These are phyloP conservation scores for Trichoplax adhaerens DNA, from an alignment of 37 sponge, comb jelly and placozoan species.

Conservation along the genomic window DNA sequence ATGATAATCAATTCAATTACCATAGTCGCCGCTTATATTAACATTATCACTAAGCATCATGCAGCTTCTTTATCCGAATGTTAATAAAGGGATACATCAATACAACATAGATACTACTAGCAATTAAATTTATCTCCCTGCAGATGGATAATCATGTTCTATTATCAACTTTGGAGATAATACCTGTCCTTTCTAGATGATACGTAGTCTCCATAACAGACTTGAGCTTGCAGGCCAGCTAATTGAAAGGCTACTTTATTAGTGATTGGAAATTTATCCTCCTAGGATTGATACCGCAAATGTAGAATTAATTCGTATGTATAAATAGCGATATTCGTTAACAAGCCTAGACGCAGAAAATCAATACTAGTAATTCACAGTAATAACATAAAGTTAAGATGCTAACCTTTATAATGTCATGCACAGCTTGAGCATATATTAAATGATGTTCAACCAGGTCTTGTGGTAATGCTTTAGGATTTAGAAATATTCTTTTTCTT, in stretches of 20 bases:
- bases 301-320: no score
- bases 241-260: constrained; percentile 77
- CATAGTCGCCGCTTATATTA: background rate
- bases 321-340: no score
- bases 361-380: background rate
- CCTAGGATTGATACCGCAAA: constrained; percentile 10
- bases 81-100: no score
- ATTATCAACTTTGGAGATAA: no score
- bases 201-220: constrained; percentile 65
- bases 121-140: no score
- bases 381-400: background rate
- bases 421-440: constrained; percentile 91
- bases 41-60: no score
- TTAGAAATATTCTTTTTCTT: constrained; percentile 72
- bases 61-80: no score
- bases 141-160: no score
- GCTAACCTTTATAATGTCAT: constrained; percentile 71
- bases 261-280: constrained; percentile 84
- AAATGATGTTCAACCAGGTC: constrained; percentile 93
- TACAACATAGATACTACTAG: no score
- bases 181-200: constrained; percentile 11
- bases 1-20: background rate
- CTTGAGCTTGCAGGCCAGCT: constrained; percentile 79
- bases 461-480: constrained; percentile 84
- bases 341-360: no score